Percentiles rank a stretch among this genome's conserved stretches.
These are phyloP conservation scores for Etheostoma nigrum DNA, from an alignment of 2,797 vertebrate species.

Conservation along the genomic window DNA sequence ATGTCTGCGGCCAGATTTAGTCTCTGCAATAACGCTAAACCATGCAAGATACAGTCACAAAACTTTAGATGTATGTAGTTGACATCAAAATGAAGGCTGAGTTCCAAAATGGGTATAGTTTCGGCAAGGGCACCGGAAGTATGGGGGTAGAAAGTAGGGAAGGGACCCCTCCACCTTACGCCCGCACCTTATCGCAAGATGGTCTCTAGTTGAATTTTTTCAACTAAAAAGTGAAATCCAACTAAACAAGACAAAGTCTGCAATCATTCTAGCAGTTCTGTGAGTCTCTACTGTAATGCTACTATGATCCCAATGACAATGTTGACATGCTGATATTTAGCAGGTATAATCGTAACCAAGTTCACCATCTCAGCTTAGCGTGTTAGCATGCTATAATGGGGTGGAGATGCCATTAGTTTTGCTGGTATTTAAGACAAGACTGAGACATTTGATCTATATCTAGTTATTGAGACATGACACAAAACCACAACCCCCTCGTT, in stretches of 20 bases:
- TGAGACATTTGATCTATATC: too few species aligned
- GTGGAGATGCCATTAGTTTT: neutral
- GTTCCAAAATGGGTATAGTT: too few species aligned
- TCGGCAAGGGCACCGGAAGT: too few species aligned
- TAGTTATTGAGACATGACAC: neutral
- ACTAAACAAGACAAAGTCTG: neutral
- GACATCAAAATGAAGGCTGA: too few species aligned
- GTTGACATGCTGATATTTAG: neutral
- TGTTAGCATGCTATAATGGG: neutral
- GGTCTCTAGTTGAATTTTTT: neutral
- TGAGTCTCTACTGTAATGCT: neutral
- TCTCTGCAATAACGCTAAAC: too few species aligned
- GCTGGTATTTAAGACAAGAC: neutral
- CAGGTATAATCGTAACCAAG: neutral
- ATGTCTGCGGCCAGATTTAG: too few species aligned
- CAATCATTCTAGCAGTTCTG: neutral
- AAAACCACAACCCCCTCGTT: neutral
- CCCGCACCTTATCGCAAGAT: too few species aligned
- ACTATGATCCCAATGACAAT: neutral
- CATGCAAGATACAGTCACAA: too few species aligned
- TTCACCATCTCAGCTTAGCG: neutral
- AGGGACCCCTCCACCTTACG: too few species aligned
- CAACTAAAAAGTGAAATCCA: neutral
- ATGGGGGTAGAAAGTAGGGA: too few species aligned
- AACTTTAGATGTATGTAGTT: too few species aligned